Conservation (phyloP, 2,797 vertebrate genomes). For the Dendrocincla tyrannina region DNA sequence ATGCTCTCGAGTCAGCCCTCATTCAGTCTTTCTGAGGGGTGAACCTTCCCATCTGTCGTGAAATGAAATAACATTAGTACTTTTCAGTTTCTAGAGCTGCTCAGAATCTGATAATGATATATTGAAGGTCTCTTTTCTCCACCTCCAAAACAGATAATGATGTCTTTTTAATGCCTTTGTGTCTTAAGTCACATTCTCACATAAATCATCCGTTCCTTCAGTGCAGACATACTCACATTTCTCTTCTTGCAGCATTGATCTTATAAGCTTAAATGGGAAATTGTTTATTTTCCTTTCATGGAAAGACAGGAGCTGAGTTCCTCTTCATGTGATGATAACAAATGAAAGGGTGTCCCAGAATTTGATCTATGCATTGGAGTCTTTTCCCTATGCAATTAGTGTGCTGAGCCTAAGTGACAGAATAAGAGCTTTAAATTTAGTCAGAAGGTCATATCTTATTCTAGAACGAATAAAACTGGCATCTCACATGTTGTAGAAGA, state of each 20-base stretch:
- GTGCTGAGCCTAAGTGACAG: background rate
- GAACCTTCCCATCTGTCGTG: background rate
- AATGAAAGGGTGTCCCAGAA: background rate
- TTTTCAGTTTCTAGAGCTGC: background rate
- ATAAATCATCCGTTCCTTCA: slow-evolving; percentile 9
- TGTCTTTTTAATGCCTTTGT: slow-evolving; percentile 24
- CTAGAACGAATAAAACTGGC: background rate
- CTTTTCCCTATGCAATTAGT: background rate
- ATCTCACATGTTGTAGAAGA: background rate
- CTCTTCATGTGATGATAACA: background rate
- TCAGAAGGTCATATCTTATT: background rate
- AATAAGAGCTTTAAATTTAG: background rate
- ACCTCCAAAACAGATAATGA: background rate
- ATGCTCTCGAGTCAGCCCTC: background rate
- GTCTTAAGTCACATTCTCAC: background rate
- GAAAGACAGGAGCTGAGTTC: background rate
- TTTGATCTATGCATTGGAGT: background rate
- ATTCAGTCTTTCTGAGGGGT: background rate
- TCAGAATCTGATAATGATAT: background rate
- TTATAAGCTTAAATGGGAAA: background rate
- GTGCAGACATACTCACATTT: background rate
- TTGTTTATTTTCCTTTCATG: slow-evolving; percentile 13
- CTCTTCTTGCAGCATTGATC: background rate
- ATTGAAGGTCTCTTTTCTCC: background rate
- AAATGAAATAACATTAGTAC: background rate